Evolutionary conservation across 2,113 vertebrate genomes (phyloP).

Genomic region (Crotalus viridis): DNA sequence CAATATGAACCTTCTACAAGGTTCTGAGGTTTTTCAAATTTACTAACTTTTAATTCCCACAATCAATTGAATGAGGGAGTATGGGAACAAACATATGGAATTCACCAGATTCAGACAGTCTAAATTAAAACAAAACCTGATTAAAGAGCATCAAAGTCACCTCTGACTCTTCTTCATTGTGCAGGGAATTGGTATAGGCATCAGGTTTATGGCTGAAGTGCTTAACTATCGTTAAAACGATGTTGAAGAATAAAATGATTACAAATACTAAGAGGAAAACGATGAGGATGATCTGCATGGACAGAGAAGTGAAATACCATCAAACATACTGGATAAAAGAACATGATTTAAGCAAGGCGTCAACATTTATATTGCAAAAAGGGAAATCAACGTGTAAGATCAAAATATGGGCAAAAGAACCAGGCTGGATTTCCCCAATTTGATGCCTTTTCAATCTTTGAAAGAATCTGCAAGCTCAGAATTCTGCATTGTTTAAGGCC

Average conservation of each 20-base stretch:
- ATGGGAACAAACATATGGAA: not conserved
- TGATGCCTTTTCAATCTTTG: not conserved
- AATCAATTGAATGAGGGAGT: not conserved
- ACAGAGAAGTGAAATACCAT: not conserved
- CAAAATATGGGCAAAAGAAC: not conserved
- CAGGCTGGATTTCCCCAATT: not conserved
- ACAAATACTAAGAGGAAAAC: slow-evolving; percentile 91
- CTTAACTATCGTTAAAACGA: slow-evolving; percentile 91
- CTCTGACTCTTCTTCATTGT: slow-evolving; percentile 89
- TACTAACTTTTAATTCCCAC: not conserved
- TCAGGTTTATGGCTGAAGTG: slow-evolving; percentile 90
- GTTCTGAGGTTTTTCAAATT: not conserved
- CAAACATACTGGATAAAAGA: not conserved
- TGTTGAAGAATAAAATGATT: slow-evolving; percentile 90
- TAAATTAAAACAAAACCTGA: not conserved
- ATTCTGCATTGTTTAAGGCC: not conserved
- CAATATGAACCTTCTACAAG: not conserved
- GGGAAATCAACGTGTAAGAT: not conserved
- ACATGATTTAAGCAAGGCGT: not conserved
- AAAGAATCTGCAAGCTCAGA: not conserved
- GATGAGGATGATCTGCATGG: slow-evolving; percentile 85
- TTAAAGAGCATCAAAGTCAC: slow-evolving; percentile 56
- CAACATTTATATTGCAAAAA: not conserved
- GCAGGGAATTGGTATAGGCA: slow-evolving; percentile 84
- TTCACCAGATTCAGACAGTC: not conserved